A percentile compares a stretch with the other conserved stretches of the same genome.
Conservation (phyloP, 2,113 vertebrate species). For the Carettochelys insculpta region DNA sequence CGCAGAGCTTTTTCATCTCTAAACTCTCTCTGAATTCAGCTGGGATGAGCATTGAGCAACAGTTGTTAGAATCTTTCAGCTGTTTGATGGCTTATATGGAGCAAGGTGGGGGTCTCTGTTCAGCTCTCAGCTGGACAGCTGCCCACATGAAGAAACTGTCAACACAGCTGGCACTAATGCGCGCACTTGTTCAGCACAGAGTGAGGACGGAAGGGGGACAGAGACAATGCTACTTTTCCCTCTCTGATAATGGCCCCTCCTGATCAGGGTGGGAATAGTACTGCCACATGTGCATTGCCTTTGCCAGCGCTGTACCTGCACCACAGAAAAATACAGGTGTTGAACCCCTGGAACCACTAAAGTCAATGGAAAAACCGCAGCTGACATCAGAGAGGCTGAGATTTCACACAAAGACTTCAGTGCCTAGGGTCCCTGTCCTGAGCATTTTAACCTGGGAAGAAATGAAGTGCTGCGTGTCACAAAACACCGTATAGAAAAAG, state of each 20-base stretch:
- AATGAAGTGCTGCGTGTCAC: not conserved
- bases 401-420: accelerated
- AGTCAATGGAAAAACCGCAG: not conserved
- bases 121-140: not conserved
- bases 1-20: not conserved
- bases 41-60: not conserved
- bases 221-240: not conserved
- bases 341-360: not conserved
- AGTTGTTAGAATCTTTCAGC: not conserved
- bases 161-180: not conserved
- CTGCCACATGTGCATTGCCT: not conserved
- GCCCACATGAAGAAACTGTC: not conserved
- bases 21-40: not conserved
- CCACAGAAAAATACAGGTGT: not conserved
- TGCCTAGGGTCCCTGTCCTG: not conserved
- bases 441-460: slow-evolving; percentile 9
- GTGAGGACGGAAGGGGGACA: not conserved
- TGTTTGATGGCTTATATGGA: not conserved
- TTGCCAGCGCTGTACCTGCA: accelerated
- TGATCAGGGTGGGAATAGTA: accelerated
- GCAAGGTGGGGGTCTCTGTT: not conserved
- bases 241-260: not conserved
- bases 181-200: not conserved
- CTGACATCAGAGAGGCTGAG: not conserved
- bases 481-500: not conserved